Evolutionary conservation across 2,888 invertebrate genomes (phyloP).

Genomic region (Melanostoma scalare): DNA sequence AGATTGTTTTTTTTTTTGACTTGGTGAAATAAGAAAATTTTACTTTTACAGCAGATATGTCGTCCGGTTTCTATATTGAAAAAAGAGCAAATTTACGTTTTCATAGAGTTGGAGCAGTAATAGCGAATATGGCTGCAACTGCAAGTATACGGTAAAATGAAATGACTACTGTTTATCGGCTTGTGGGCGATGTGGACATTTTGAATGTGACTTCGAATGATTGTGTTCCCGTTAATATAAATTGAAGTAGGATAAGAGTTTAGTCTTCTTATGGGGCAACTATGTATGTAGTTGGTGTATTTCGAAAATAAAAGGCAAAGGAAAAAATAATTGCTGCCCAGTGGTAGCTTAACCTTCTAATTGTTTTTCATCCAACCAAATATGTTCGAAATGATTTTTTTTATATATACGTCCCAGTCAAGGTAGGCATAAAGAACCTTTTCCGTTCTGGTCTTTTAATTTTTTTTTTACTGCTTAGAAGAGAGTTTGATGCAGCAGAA

Average conservation of each 20-base stretch:
- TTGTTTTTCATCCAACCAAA: too few species aligned
- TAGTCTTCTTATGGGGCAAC: background rate
- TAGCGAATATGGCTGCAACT: conserved; percentile 16
- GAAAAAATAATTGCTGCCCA: too few species aligned
- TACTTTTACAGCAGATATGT: conserved; percentile 68
- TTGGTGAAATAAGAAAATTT: conserved; percentile 62
- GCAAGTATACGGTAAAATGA: conserved; percentile 1
- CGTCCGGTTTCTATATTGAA: conserved; percentile 46
- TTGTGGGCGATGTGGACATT: conserved; percentile 31
- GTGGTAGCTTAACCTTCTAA: too few species aligned
- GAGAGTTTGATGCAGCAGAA: too few species aligned
- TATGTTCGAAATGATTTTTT: too few species aligned
- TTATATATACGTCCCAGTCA: too few species aligned
- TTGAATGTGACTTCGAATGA: conserved; percentile 15
- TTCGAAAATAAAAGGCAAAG: too few species aligned
- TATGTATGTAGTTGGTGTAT: too few species aligned
- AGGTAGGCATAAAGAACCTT: too few species aligned
- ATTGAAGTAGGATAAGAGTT: background rate
- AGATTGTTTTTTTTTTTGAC: conserved; percentile 22
- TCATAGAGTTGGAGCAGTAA: background rate
- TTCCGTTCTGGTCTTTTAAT: too few species aligned
- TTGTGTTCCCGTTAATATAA: background rate
- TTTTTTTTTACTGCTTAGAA: too few species aligned
- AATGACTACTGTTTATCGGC: background rate
- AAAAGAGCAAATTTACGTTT: conserved; percentile 37